Conservation (phyloP, 2,113 vertebrate species). For the Tichodroma muraria region DNA sequence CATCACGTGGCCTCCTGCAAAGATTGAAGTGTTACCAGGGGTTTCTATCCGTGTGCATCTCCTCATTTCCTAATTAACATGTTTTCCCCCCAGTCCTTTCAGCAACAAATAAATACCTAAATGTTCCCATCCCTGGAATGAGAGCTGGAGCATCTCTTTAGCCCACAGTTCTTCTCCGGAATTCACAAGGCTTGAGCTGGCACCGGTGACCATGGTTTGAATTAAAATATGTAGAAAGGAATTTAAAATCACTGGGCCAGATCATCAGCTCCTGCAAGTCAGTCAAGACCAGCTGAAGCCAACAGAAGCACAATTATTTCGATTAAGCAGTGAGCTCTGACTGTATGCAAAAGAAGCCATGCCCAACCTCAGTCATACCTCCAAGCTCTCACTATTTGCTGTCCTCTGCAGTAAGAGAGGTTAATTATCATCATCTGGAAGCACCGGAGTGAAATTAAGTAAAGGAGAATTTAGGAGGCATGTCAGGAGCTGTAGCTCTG, state of each 20-base stretch:
- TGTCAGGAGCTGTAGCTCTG: background rate
- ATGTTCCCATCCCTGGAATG: background rate
- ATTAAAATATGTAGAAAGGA: background rate
- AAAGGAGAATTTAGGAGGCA: slow-evolving; percentile 7
- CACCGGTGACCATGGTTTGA: background rate
- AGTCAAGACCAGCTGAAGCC: background rate
- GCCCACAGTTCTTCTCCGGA: background rate
- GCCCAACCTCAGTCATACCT: background rate
- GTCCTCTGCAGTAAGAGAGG: background rate
- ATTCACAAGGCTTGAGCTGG: background rate
- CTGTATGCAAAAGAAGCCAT: background rate
- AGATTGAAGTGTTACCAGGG: background rate
- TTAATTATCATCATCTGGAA: slow-evolving; percentile 7
- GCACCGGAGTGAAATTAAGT: background rate
- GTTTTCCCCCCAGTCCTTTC: background rate
- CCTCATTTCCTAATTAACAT: background rate
- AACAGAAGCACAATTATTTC: background rate
- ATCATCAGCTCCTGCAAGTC: slow-evolving; percentile 16
- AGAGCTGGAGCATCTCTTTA: background rate
- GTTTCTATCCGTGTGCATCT: background rate
- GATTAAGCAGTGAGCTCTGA: background rate
- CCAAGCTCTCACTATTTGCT: background rate
- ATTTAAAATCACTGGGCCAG: slow-evolving; percentile 19
- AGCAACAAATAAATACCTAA: background rate
- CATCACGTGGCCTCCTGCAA: background rate